A percentile compares a stretch with the other conserved stretches of the same genome.
Conservation (phyloP, 2,888 invertebrate species). For the Stenotaenia linearis region DNA sequence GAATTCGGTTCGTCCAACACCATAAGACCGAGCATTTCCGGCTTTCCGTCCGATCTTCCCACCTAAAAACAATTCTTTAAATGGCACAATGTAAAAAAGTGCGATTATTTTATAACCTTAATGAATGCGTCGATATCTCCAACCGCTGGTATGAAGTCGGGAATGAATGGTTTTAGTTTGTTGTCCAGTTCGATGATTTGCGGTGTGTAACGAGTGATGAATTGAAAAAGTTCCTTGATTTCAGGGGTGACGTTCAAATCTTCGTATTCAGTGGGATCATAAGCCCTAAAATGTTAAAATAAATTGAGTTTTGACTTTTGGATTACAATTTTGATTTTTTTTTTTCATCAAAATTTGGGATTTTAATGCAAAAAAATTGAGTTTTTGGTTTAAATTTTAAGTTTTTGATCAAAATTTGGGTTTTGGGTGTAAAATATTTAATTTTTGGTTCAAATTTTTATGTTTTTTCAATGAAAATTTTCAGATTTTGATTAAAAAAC, state of each 20-base stretch:
- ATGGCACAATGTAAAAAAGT: neutral
- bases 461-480: too few relatives aligned
- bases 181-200: slow-evolving; percentile 84
- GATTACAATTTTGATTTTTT: too few relatives aligned
- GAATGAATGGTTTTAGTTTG: slow-evolving; percentile 87
- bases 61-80: slow-evolving; percentile 43
- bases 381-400: too few relatives aligned
- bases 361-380: too few relatives aligned
- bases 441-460: neutral
- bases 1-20: slow-evolving; percentile 93
- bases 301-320: too few relatives aligned
- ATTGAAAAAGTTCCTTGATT: slow-evolving; percentile 85
- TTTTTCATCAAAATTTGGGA: too few relatives aligned
- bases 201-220: slow-evolving; percentile 86
- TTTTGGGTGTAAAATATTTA: too few relatives aligned
- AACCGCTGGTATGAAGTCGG: slow-evolving; percentile 95
- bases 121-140: slow-evolving; percentile 98
- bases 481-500: too few relatives aligned
- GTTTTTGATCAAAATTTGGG: too few relatives aligned
- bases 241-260: slow-evolving; percentile 74
- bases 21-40: slow-evolving; percentile 62
- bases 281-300: too few relatives aligned
- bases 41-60: slow-evolving; percentile 63
- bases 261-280: slow-evolving; percentile 78
- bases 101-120: slow-evolving; percentile 74